phyloP scores from a whole-genome alignment of 2,888 invertebrate species.

The Selenia dentaria region DNA sequence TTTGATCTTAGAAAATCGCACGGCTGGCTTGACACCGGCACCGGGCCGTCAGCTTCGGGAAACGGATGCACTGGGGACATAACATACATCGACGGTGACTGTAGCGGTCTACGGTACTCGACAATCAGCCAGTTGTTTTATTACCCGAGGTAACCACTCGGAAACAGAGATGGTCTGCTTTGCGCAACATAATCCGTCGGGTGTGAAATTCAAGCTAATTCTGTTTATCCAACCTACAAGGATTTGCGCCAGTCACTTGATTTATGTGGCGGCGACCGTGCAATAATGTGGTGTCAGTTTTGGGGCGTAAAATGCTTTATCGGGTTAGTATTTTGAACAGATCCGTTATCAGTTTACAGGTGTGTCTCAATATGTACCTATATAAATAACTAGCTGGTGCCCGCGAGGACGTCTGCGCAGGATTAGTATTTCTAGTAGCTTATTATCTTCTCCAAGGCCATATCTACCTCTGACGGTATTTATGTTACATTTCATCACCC shows the following conservation, averaged over 20 bases:
- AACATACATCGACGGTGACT: constrained; percentile 8
- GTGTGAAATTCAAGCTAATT: constrained; percentile 46
- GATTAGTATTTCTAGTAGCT: too few relatives aligned
- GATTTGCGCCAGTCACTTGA: constrained; percentile 24
- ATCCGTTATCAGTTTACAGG: not conserved
- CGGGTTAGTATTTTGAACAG: constrained; percentile 1
- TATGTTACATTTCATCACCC: too few relatives aligned
- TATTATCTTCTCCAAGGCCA: too few relatives aligned
- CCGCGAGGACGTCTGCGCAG: too few relatives aligned
- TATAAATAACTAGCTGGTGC: too few relatives aligned
- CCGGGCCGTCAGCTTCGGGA: constrained; percentile 46
- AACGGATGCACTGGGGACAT: constrained; percentile 54
- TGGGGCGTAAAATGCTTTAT: constrained; percentile 2
- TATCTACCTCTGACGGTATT: too few relatives aligned
- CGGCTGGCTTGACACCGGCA: too few relatives aligned
- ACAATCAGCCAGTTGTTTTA: constrained; percentile 48
- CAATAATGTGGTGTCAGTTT: constrained; percentile 15
- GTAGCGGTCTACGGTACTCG: constrained; percentile 44
- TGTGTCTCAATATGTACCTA: too few relatives aligned
- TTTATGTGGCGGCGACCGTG: constrained; percentile 11
- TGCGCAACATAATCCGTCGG: constrained; percentile 45
- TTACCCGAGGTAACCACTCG: constrained; percentile 30
- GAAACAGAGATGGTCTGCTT: constrained; percentile 45
- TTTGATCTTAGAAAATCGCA: too few relatives aligned
- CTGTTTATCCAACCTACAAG: constrained; percentile 35